These are phyloP conservation scores for Gadus chalcogrammus DNA, from an alignment of 2,113 vertebrate species.

Conservation along the genomic window DNA sequence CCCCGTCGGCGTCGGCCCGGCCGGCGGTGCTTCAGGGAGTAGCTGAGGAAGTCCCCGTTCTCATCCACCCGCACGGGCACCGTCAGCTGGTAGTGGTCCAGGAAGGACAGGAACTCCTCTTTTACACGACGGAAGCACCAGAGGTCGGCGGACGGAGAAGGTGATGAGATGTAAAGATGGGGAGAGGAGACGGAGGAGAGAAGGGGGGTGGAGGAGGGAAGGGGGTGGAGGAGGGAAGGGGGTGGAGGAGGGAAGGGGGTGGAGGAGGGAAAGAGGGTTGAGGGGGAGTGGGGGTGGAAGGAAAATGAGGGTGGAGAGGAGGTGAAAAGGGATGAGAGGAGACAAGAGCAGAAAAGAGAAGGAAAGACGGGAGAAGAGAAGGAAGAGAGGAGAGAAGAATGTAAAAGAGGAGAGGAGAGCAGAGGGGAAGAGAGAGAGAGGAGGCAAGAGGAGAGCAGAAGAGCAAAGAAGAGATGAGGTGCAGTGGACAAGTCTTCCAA, in stretches of 20 bases:
- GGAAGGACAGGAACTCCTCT: slow-evolving; percentile 98
- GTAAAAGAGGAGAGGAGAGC: too few species aligned
- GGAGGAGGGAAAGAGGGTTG: too few species aligned
- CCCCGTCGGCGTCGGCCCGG: slow-evolving; percentile 85
- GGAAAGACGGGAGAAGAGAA: not conserved
- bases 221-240: not conserved
- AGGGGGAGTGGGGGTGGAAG: too few species aligned
- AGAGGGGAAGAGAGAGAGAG: not conserved
- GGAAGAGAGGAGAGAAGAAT: not conserved
- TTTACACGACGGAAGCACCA: slow-evolving; percentile 65
- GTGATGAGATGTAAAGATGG: not conserved
- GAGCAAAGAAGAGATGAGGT: too few species aligned
- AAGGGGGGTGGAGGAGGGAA: too few species aligned
- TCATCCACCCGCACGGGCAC: slow-evolving; percentile 92
- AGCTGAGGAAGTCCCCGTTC: slow-evolving; percentile 94
- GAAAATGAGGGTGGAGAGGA: too few species aligned
- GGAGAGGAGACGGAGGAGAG: too few species aligned
- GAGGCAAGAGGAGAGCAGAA: not conserved
- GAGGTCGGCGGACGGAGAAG: not conserved
- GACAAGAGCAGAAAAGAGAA: not conserved
- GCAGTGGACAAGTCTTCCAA: too few species aligned
- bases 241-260: too few species aligned
- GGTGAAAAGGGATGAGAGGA: not conserved
- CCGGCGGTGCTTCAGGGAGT: slow-evolving; percentile 94
- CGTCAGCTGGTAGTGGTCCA: slow-evolving; percentile 97